Evolutionary conservation across 2,797 vertebrate genomes (phyloP), one percentile per base, ranked within the genome.

Genomic region (Periophthalmus magnuspinnatus): DNA sequence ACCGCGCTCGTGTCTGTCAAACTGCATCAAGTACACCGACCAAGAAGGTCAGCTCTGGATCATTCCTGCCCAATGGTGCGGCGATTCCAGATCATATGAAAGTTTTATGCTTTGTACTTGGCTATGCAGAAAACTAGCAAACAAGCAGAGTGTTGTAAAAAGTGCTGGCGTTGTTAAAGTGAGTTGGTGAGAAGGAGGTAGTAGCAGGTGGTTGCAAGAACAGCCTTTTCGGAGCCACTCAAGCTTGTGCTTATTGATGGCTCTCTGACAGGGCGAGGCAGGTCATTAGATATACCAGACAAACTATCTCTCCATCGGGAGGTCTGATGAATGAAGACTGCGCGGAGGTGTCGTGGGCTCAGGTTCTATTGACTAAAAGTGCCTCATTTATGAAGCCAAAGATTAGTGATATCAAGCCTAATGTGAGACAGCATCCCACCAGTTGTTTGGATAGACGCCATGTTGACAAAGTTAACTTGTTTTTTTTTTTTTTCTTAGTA

Each of bases 11-110:
- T 82, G 77, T 85, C 89, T 78, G 83, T 90, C 90, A 86, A 72
- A 83, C 82, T 55, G 61, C 71, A 86, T 65, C 79, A 80, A 85
- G 85, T 77, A 76, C 79, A 76, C 54, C 79, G 73, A 56, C 59
- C 65, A 16, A 74, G 77, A 89, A 90, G 82, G 88, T 88, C 86
- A 83, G 70, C 77, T 70, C 70, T 79, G 64, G 52, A 76, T 87
- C 81, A 79, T 41, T 41, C 72, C 57, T 63, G 67, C 48, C 70
- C 72, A 81, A 72, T 22, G 6, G 54, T 33, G 69, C 68, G 55
- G 66, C 76, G 80, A 87, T 1, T 22, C 70, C 47, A 81, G 81
- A 55, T 32, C 6, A 69, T 48, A 52, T 66, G 62, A 85, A 82
- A 78, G 70, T 48, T 73, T 77, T 67, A 81, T 70, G 72, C 50